These are phyloP conservation scores for Drosophila erecta DNA, from an alignment of 1,140 invertebrate genomes.

Conservation along the genomic window DNA sequence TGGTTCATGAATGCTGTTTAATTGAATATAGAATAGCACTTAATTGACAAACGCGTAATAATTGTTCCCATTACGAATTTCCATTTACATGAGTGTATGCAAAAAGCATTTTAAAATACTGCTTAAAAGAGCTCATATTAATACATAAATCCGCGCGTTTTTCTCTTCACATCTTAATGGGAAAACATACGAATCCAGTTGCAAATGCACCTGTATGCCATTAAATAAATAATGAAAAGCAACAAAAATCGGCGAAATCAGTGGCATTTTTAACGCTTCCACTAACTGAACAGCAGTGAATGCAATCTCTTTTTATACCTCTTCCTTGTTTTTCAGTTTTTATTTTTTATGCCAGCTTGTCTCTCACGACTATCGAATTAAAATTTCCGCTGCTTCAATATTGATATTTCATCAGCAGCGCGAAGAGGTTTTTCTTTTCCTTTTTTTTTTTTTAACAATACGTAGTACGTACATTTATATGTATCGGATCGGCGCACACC, in stretches of 20 bases:
- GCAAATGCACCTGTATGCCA: conserved; percentile 52
- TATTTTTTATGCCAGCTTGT: conserved; percentile 7
- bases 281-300: conserved; percentile 37
- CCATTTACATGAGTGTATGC: conserved; percentile 12
- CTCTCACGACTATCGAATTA: conserved; percentile 70
- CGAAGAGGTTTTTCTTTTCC: conserved; percentile 40
- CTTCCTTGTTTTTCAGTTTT: background rate
- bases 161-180: conserved; percentile 64
- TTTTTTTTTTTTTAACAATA: conserved; percentile 43
- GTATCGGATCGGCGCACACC: conserved; percentile 8
- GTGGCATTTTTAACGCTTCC: conserved; percentile 66
- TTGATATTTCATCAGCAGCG: conserved; percentile 65
- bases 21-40: conserved; percentile 23
- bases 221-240: conserved; percentile 52
- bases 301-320: conserved; percentile 29
- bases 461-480: conserved; percentile 4
- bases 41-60: conserved; percentile 14
- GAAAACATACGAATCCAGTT: conserved; percentile 40
- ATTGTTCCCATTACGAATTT: conserved; percentile 28
- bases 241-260: conserved; percentile 50
- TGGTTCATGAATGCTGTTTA: conserved; percentile 14
- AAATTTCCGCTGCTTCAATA: conserved; percentile 62
- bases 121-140: background rate
- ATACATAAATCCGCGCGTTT: conserved; percentile 4
- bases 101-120: conserved; percentile 12